Evolutionary conservation across 1,140 invertebrate species (phyloP).

Genomic region (Trachelipus rathkii): DNA sequence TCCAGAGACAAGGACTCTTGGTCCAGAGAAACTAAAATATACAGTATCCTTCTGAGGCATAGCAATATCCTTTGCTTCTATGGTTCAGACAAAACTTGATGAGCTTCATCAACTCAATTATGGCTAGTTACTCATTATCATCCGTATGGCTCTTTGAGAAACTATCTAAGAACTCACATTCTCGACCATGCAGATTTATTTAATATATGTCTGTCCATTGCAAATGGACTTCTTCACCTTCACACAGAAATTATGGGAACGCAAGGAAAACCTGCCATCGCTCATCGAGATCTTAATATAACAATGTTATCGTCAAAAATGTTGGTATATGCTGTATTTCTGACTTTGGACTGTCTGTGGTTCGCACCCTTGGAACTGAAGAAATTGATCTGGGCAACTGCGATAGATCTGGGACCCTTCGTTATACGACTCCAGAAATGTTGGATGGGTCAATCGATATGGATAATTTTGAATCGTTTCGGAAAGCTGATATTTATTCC

Average conservation of each 20-base stretch:
- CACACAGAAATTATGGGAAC: constrained; percentile 90
- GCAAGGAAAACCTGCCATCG: constrained; percentile 66
- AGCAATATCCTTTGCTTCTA: constrained; percentile 87
- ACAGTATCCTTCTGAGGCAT: constrained; percentile 72
- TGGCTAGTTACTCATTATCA: constrained; percentile 92
- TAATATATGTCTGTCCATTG: constrained; percentile 53
- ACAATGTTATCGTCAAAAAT: constrained; percentile 90
- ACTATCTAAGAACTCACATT: constrained; percentile 73
- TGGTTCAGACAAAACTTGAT: constrained; percentile 81
- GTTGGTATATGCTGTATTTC: constrained; percentile 90
- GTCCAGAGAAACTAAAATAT: constrained; percentile 85
- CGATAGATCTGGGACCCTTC: constrained; percentile 76
- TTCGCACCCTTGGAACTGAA: constrained; percentile 70
- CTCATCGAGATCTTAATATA: constrained; percentile 92
- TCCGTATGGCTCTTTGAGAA: constrained; percentile 85
- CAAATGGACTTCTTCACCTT: constrained; percentile 77
- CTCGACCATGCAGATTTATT: constrained; percentile 57
- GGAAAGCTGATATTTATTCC: constrained; percentile 84
- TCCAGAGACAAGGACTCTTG: constrained; percentile 85
- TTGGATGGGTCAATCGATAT: constrained; percentile 81
- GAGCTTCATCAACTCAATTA: constrained; percentile 77
- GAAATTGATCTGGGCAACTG: constrained; percentile 67
- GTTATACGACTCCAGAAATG: constrained; percentile 94
- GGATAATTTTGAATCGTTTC: constrained; percentile 80
- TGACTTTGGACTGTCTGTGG: constrained; percentile 90